Percentiles rank a stretch among this genome's conserved stretches.
These are phyloP conservation scores for Pristionchus fissidentatus DNA, from an alignment of 2,888 invertebrate species.

Conservation along the genomic window DNA sequence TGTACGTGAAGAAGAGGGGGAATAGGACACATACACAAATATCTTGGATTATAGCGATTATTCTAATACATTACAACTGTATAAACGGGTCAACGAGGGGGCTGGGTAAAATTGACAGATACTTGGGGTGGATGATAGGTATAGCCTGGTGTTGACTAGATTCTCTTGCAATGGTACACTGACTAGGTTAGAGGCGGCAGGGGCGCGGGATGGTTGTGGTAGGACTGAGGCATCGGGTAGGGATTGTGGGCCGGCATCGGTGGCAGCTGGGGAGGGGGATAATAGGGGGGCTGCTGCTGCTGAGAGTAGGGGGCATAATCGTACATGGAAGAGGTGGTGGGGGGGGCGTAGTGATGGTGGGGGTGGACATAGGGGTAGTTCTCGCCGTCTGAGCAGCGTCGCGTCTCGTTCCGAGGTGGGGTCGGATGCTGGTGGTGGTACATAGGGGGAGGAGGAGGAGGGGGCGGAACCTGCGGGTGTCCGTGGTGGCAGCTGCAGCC, in stretches of 20 bases:
- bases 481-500: too few species aligned
- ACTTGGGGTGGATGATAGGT: not conserved
- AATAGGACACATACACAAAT: constrained; percentile 5
- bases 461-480: not conserved
- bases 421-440: not conserved
- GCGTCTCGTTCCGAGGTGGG: constrained; percentile 1
- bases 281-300: not conserved
- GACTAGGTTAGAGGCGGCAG: not conserved
- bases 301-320: not conserved
- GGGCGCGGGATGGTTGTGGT: not conserved
- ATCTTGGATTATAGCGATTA: not conserved
- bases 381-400: constrained; percentile 42
- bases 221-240: not conserved
- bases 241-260: not conserved
- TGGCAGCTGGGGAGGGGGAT: not conserved
- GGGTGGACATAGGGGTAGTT: not conserved
- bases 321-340: not conserved
- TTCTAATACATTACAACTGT: not conserved
- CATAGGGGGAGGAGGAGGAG: not conserved
- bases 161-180: not conserved
- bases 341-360: not conserved
- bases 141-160: not conserved
- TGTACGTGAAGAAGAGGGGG: not conserved
- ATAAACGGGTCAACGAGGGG: not conserved
- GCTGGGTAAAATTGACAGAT: not conserved